Evolutionary conservation across 2,113 vertebrate genomes (phyloP).

Genomic region (Ammodytes marinus): DNA sequence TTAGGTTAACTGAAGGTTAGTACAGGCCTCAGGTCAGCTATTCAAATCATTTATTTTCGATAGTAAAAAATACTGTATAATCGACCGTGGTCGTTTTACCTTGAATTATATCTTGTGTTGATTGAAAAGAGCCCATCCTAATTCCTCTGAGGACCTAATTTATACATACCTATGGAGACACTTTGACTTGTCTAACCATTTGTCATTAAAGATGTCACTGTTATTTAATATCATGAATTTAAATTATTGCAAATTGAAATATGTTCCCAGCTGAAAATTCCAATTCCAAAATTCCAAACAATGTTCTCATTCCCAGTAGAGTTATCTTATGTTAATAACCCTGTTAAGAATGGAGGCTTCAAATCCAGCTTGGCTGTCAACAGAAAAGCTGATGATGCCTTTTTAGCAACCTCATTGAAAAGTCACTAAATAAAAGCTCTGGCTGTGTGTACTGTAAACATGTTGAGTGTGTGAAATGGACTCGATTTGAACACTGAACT

Average conservation of each 20-base stretch:
- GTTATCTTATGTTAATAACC: neutral
- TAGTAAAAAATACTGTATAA: too few relatives aligned
- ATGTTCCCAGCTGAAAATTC: neutral
- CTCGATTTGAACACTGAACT: neutral
- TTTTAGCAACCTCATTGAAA: neutral
- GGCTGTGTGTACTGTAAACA: neutral
- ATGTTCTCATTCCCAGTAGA: neutral
- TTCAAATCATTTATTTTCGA: neutral
- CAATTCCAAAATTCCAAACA: neutral
- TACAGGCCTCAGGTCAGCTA: neutral
- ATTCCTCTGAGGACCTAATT: neutral
- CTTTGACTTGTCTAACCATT: neutral
- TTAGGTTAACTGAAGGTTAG: too few relatives aligned
- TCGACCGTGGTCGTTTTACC: neutral
- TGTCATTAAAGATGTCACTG: neutral
- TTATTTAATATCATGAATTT: neutral
- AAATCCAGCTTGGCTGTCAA: neutral
- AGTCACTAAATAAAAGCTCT: neutral
- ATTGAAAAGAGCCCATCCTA: neutral
- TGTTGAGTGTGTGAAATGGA: slow-evolving; percentile 17
- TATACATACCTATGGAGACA: neutral
- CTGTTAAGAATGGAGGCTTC: neutral
- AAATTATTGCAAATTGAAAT: neutral
- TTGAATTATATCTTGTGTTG: neutral
- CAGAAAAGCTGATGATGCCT: neutral